phyloP scores from a whole-genome alignment of 2,888 invertebrate species.

The Glyphotaelius pellucidus region DNA sequence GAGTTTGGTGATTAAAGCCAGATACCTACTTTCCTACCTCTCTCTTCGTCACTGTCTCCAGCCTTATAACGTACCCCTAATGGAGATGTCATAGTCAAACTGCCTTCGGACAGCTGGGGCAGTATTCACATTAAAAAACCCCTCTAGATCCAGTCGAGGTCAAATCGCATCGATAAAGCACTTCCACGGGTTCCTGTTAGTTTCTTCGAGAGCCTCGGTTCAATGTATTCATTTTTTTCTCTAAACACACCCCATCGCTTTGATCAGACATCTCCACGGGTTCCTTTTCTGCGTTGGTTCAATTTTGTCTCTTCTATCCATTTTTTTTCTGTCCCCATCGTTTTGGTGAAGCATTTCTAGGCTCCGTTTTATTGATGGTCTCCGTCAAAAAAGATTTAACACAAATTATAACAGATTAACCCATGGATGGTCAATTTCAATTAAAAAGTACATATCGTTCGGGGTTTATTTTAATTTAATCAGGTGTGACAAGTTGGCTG shows the following conservation, averaged over 20 bases:
- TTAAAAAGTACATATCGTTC: not conserved
- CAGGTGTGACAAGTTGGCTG: conserved; percentile 4
- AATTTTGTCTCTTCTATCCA: not conserved
- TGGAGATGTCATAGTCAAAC: too few species aligned
- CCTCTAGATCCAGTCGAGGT: not conserved
- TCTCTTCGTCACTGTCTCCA: too few species aligned
- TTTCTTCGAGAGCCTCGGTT: not conserved
- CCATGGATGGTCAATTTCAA: not conserved
- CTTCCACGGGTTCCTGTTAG: not conserved
- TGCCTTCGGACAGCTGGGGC: too few species aligned
- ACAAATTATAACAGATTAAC: not conserved
- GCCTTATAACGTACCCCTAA: too few species aligned
- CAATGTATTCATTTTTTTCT: not conserved
- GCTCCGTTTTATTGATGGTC: not conserved
- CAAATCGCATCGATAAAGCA: not conserved
- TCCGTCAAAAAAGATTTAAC: not conserved
- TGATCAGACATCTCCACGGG: not conserved
- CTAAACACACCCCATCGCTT: not conserved
- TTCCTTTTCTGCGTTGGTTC: not conserved
- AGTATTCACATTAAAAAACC: not conserved
- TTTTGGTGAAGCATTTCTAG: too few species aligned
- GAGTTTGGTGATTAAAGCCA: too few species aligned
- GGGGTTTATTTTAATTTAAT: conserved; percentile 5
- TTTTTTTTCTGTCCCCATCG: not conserved
- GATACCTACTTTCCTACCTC: too few species aligned